Evolutionary conservation across 30 jellyfish, hydroid and myxozoan genomes (phyloP), one percentile per base, ranked within the genome.

Genomic region (Chironex yamaguchii): DNA sequence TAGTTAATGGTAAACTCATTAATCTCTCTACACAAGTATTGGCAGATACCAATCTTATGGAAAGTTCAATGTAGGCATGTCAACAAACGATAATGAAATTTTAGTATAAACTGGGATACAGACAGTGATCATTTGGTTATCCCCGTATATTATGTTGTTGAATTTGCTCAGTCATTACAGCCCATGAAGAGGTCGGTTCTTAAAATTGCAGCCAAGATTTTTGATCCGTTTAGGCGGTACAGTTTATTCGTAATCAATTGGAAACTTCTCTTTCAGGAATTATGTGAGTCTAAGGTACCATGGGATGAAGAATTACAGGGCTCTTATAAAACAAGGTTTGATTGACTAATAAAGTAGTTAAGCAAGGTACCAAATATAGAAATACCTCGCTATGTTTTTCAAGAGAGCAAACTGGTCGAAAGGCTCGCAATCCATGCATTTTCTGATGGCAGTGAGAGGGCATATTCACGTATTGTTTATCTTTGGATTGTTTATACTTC

Each of bases 221-320:
- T 83, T 26, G 97, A 89, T 89, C 97, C 97, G 6, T 0, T 89
- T 6, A 96, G 97, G 1, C 36, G 75, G 48, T 23, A 42, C 27
- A 26, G 35, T 49, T 58, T 76, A 52, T 52, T 88, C 48, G 51
- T 73, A 13, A 62, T 70, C 4, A 68, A 68, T 50, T 14, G 53
- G 34, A 85, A 63, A 62, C 49, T 51, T n/a, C 42, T 85, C 9
- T 85, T 85, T 49, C 96, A 87, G 48, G 42, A 52, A 29, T 76
- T 87, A 29, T 87, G 96, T 62, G 76, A 34, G 29, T 81, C 65
- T 14, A 87, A 87, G 36, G 24, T 63, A 65, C 29, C 54, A 52
- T 87, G 90, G 95, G 95, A 85, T 48, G n/a, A n/a, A 25, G 78
- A 17, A 17, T 29, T 66, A 12, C n/a, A 27, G 51, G 90, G 82